These are phyloP conservation scores for Sparidentex hasta DNA, from an alignment of 2,797 vertebrate genomes.

Conservation along the genomic window DNA sequence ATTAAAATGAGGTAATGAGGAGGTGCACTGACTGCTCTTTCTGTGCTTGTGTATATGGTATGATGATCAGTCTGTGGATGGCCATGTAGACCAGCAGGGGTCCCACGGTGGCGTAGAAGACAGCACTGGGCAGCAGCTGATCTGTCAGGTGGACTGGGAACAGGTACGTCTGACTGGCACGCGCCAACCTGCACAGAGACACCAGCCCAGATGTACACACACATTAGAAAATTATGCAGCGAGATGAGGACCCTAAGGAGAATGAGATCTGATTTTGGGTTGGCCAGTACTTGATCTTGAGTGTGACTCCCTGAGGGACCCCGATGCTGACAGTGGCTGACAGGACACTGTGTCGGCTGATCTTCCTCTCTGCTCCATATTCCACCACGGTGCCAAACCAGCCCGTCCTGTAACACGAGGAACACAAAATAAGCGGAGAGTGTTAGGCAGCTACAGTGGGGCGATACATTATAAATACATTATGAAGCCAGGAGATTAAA, in stretches of 20 bases:
- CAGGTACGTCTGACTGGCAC: conserved; percentile 98
- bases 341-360: conserved; percentile 95
- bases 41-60: conserved; percentile 92
- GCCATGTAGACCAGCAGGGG: conserved; percentile 93
- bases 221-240: conserved; percentile 5
- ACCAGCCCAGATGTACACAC: conserved; percentile 11
- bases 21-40: conserved; percentile 90
- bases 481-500: not conserved
- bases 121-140: conserved; percentile 95
- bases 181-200: conserved; percentile 87
- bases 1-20: not conserved
- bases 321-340: conserved; percentile 96
- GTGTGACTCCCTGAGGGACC: conserved; percentile 96
- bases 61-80: conserved; percentile 93
- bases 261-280: conserved; percentile 38
- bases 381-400: conserved; percentile 98
- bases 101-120: conserved; percentile 96
- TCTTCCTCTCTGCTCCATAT: conserved; percentile 97
- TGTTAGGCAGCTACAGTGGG: not conserved
- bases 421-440: conserved; percentile 21
- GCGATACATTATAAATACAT: not conserved
- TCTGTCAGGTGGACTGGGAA: conserved; percentile 97
- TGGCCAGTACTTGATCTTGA: conserved; percentile 94
- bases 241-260: conserved; percentile 4
- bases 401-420: conserved; percentile 87